A percentile compares a stretch with the other conserved stretches of the same genome.
phyloP scores from a whole-genome alignment of 2,888 invertebrate genomes.

The Furcula furcula region DNA sequence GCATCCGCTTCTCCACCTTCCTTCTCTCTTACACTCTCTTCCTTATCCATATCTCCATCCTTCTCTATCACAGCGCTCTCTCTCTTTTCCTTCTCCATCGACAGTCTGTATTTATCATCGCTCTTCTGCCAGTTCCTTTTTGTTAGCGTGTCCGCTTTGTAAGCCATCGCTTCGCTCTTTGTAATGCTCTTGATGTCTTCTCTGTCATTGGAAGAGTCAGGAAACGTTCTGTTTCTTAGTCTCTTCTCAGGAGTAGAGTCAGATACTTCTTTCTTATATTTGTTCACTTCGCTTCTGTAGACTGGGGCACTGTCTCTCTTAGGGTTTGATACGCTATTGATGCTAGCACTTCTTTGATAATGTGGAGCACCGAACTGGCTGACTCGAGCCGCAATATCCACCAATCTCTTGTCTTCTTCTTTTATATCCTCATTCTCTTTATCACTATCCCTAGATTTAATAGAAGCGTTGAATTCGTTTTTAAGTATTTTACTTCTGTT shows the following conservation, averaged over 20 bases:
- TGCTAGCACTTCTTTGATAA: conserved; percentile 72
- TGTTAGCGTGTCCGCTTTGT: conserved; percentile 69
- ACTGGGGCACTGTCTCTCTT: conserved; percentile 71
- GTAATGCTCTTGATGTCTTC: conserved; percentile 70
- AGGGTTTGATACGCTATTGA: conserved; percentile 60
- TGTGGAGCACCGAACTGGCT: conserved; percentile 70
- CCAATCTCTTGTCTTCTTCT: conserved; percentile 60
- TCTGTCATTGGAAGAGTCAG: conserved; percentile 72
- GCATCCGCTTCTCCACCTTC: conserved; percentile 62
- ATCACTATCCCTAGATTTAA: conserved; percentile 85
- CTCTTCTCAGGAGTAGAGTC: conserved; percentile 77
- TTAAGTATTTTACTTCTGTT: conserved; percentile 61
- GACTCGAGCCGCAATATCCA: conserved; percentile 68
- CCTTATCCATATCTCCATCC: conserved; percentile 56
- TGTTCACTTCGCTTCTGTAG: conserved; percentile 66
- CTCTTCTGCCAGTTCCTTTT: conserved; percentile 71
- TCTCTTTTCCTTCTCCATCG: conserved; percentile 59
- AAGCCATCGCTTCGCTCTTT: conserved; percentile 64
- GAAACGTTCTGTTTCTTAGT: conserved; percentile 73
- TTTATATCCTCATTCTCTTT: conserved; percentile 84
- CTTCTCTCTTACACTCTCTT: conserved; percentile 53
- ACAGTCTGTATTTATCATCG: conserved; percentile 58
- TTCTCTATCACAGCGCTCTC: conserved; percentile 72
- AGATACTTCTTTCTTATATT: conserved; percentile 77
- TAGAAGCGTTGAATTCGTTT: conserved; percentile 76